Conservation (phyloP, 2,888 invertebrate species). For the Diabrotica balteata region DNA sequence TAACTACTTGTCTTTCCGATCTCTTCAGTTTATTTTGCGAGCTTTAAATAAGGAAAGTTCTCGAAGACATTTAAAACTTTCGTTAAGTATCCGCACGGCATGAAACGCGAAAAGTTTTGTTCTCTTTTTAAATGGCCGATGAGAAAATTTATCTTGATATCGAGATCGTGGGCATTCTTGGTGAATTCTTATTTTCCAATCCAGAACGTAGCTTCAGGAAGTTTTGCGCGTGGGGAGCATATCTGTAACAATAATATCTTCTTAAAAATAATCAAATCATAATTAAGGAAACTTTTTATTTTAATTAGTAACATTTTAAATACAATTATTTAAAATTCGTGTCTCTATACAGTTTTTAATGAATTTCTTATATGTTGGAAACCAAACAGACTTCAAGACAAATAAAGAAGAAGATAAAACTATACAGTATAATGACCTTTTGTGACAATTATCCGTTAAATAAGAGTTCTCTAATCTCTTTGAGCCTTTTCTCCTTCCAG, state of each 20-base stretch:
- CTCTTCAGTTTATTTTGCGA: neutral
- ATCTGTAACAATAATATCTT: conserved; percentile 6
- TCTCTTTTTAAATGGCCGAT: neutral
- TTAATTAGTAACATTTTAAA: neutral
- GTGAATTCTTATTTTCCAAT: neutral
- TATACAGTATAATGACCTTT: too few relatives aligned
- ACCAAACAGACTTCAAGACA: too few relatives aligned
- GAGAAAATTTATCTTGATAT: neutral
- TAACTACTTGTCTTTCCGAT: neutral
- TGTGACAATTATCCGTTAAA: too few relatives aligned
- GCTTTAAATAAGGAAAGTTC: neutral
- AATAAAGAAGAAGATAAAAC: too few relatives aligned
- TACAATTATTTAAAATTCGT: too few relatives aligned
- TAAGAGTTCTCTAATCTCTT: too few relatives aligned
- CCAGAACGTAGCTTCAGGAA: neutral
- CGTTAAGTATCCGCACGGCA: too few relatives aligned
- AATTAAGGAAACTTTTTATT: neutral
- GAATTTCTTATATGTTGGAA: too few relatives aligned
- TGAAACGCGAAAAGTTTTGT: neutral
- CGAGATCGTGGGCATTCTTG: neutral
- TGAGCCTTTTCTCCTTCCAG: too few relatives aligned
- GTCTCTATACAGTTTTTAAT: too few relatives aligned
- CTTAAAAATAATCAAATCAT: neutral
- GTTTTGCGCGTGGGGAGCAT: neutral
- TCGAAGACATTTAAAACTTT: conserved; percentile 6